Conservation (phyloP, 1,140 invertebrate genomes). For the Cataglyphis hispanica region DNA sequence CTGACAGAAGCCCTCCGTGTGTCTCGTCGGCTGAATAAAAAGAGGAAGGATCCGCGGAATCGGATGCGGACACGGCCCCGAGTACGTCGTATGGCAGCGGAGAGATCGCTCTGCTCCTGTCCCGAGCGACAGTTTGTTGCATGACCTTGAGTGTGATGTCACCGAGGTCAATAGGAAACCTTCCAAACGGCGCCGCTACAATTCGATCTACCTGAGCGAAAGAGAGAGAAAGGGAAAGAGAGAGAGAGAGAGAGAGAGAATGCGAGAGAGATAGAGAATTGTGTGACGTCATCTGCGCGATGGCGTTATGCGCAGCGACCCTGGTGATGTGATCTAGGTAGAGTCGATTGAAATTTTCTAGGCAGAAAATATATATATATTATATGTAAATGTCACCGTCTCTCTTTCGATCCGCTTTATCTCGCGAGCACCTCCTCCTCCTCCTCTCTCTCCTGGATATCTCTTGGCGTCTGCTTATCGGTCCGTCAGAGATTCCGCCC, state of each 20-base stretch:
- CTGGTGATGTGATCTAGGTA: constrained; percentile 59
- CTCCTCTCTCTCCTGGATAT: not conserved
- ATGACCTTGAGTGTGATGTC: constrained; percentile 74
- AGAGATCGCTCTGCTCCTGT: not conserved
- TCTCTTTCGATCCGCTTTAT: not conserved
- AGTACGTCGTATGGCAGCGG: not conserved
- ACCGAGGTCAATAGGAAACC: constrained; percentile 74
- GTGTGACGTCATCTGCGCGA: constrained; percentile 74
- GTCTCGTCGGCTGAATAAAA: not conserved
- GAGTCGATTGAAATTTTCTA: constrained; percentile 65
- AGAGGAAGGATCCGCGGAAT: constrained; percentile 40
- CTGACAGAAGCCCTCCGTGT: not conserved
- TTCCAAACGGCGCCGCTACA: constrained; percentile 66
- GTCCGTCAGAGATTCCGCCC: not conserved
- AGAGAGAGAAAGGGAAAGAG: constrained; percentile 12
- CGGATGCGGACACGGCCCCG: constrained; percentile 2
- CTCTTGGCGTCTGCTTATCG: not conserved
- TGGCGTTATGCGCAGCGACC: constrained; percentile 56
- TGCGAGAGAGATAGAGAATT: constrained; percentile 20
- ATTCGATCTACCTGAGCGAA: constrained; percentile 69
- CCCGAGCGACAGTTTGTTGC: constrained; percentile 55
- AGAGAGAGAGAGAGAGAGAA: constrained; percentile 22
- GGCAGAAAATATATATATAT: not conserved
- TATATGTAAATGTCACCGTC: not conserved
- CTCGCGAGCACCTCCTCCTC: too few species aligned